A percentile compares a stretch with the other conserved stretches of the same genome.
These are phyloP conservation scores for Drosophila rufa DNA, from an alignment of 1,140 invertebrate genomes.

Conservation along the genomic window DNA sequence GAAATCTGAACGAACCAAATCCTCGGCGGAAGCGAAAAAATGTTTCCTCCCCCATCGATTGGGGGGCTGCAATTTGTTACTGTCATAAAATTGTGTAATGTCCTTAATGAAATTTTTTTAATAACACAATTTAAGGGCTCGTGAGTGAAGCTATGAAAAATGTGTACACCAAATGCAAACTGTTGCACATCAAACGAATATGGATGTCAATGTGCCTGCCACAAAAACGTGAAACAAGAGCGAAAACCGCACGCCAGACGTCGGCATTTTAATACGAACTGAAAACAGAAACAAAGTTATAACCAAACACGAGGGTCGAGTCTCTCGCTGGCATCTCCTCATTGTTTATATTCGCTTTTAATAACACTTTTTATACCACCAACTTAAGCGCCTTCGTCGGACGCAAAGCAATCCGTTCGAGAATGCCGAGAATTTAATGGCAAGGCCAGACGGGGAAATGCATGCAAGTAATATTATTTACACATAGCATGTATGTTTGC, in stretches of 20 bases:
- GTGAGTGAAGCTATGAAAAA: constrained; percentile 29
- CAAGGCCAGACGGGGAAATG: constrained; percentile 26
- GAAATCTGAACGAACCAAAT: constrained; percentile 7
- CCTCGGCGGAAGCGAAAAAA: constrained; percentile 21
- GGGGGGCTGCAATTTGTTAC: constrained; percentile 44
- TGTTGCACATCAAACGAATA: constrained; percentile 72
- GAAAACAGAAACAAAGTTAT: constrained; percentile 46
- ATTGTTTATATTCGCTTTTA: constrained; percentile 74
- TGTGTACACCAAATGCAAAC: constrained; percentile 62
- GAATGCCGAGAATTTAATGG: constrained; percentile 67
- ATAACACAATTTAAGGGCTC: constrained; percentile 56
- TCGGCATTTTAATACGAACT: constrained; percentile 71
- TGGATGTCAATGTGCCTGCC: constrained; percentile 69
- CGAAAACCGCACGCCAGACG: constrained; percentile 37
- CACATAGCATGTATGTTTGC: constrained; percentile 18
- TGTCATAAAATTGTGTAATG: constrained; percentile 44
- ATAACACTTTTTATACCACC: constrained; percentile 73
- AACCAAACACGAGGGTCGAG: constrained; percentile 17
- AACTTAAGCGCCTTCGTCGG: constrained; percentile 27
- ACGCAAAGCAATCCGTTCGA: constrained; percentile 40
- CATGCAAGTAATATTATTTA: constrained; percentile 16
- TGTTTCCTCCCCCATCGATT: constrained; percentile 29
- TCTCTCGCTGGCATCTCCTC: constrained; percentile 26
- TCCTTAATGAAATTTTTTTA: constrained; percentile 68
- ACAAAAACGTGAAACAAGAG: constrained; percentile 19